These are phyloP conservation scores for Oscheius sp. DNA, from an alignment of 2,888 invertebrate species.

Conservation along the genomic window DNA sequence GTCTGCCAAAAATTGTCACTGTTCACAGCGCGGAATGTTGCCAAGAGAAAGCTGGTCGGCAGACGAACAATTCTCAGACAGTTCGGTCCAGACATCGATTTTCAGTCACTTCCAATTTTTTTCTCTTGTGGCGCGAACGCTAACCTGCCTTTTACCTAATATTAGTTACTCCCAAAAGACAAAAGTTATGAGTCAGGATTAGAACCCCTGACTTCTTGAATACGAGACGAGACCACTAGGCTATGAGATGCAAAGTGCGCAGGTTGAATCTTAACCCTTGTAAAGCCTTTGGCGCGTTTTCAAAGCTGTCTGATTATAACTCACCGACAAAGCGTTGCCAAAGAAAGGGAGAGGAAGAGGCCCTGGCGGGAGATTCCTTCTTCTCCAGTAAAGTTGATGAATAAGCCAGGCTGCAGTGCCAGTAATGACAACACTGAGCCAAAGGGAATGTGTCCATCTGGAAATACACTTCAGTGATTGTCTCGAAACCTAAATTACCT, in stretches of 20 bases:
- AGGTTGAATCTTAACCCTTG: too few species aligned
- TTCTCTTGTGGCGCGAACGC: too few species aligned
- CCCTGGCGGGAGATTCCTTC: slow-evolving; percentile 43
- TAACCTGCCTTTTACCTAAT: too few species aligned
- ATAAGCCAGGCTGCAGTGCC: slow-evolving; percentile 14
- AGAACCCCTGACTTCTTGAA: too few species aligned
- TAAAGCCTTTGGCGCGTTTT: too few species aligned
- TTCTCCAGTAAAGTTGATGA: slow-evolving; percentile 32
- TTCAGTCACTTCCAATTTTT: too few species aligned
- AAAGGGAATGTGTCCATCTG: background rate
- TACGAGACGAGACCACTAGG: too few species aligned
- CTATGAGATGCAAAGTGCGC: too few species aligned
- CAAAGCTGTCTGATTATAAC: background rate
- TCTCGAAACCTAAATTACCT: too few species aligned
- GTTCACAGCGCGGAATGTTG: background rate
- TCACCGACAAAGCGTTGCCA: slow-evolving; percentile 50
- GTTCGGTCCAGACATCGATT: slow-evolving; percentile 1
- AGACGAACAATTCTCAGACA: background rate
- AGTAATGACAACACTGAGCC: background rate
- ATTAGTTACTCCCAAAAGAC: too few species aligned
- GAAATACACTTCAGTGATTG: background rate
- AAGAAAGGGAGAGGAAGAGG: slow-evolving; percentile 50
- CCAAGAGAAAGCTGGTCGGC: background rate
- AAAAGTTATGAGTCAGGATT: too few species aligned
- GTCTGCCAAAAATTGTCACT: background rate